phyloP scores from a whole-genome alignment of 1,140 invertebrate species.

The Papilio machaon region DNA sequence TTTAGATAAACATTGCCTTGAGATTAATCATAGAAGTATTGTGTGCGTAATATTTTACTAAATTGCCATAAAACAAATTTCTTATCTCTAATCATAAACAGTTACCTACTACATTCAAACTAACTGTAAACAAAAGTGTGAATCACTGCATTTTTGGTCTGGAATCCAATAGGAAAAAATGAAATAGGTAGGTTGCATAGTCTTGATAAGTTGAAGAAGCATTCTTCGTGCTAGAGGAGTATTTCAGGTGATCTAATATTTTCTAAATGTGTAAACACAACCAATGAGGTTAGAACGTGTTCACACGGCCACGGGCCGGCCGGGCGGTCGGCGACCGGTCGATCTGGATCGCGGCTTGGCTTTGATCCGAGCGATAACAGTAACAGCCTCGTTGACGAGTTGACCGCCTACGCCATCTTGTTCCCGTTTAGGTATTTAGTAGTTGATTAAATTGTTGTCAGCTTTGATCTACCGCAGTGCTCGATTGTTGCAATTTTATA shows the following conservation, averaged over 20 bases:
- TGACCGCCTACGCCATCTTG: conserved; percentile 30
- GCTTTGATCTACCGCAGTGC: conserved; percentile 14
- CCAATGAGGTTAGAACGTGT: conserved; percentile 3
- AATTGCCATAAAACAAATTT: too few species aligned
- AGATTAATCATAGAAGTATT: too few species aligned
- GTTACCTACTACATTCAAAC: too few species aligned
- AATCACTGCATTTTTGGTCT: too few species aligned
- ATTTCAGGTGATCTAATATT: neutral
- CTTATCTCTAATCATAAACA: too few species aligned
- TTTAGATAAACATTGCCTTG: too few species aligned
- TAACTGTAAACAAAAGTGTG: too few species aligned
- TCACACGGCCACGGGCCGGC: conserved; percentile 14
- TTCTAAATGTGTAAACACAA: neutral
- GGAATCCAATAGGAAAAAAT: too few species aligned
- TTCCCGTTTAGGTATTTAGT: conserved; percentile 18
- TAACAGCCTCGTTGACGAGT: conserved; percentile 21
- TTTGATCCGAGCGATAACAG: conserved; percentile 28
- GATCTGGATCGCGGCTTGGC: conserved; percentile 24
- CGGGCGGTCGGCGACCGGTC: conserved; percentile 8
- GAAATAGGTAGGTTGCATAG: too few species aligned
- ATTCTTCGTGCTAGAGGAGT: neutral
- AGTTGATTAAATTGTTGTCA: conserved; percentile 2
- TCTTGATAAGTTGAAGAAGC: too few species aligned
- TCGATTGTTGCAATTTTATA: conserved; percentile 13
- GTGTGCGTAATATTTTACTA: too few species aligned